Evolutionary conservation across 2,113 vertebrate genomes (phyloP).

Genomic region (Mustelus asterias): DNA sequence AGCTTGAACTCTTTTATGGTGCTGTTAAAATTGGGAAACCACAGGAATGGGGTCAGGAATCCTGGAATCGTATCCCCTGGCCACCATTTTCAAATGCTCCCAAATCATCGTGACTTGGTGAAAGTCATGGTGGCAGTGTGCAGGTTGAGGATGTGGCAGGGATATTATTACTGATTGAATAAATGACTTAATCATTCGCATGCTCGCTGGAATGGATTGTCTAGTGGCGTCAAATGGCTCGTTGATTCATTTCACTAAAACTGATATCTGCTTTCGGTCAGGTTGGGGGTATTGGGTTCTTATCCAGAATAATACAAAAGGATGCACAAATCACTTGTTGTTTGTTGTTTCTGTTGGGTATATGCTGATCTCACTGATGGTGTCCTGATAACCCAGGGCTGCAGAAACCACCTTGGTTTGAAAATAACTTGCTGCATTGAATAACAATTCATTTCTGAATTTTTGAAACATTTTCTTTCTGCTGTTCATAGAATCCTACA

Average conservation of each 20-base stretch:
- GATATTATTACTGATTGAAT: neutral
- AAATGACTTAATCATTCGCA: neutral
- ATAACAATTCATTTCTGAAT: neutral
- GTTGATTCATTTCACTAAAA: neutral
- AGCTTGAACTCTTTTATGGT: too few relatives aligned
- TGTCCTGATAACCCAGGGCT: neutral
- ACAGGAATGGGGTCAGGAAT: too few relatives aligned
- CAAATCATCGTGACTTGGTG: too few relatives aligned
- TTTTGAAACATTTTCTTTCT: neutral
- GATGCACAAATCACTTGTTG: neutral
- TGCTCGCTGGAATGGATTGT: neutral
- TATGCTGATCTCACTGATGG: neutral
- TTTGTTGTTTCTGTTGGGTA: neutral
- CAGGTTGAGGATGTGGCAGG: neutral
- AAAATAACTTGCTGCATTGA: neutral
- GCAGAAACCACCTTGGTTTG: neutral
- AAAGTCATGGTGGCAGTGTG: neutral
- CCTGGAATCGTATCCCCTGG: too few relatives aligned
- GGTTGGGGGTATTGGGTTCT: neutral
- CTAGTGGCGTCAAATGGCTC: neutral
- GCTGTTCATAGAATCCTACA: neutral
- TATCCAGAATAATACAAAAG: neutral
- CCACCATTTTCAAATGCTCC: too few relatives aligned
- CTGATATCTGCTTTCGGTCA: neutral
- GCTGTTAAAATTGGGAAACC: too few relatives aligned